Base-by-base conservation (phyloP, 2,113 vertebrate genomes). In the Chamaetylas fuelleborni region DNA sequence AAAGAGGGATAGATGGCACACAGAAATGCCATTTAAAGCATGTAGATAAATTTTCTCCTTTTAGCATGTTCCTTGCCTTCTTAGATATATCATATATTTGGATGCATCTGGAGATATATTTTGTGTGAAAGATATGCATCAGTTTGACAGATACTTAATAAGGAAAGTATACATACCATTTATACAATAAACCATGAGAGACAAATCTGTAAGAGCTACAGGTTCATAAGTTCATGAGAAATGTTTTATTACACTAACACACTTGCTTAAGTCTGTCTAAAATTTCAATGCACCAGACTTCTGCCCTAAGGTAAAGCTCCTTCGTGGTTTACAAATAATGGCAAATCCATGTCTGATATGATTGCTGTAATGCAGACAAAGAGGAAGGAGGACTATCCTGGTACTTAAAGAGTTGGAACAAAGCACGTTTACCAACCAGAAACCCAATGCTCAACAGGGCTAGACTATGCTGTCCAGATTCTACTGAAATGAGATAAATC, bases 201-300 rank as follows among this genome's bases (percentile, higher is more conserved):
- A 90, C 69, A 95, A 94, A 84, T 92, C 61, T 65, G 14, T 76
- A 81, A 91, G 70, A 83, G 60, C 50, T 91, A 54, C 61, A 94
- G 64, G 96, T 97, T 97, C 96, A 91, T 70, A 97, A 97, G 96
- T 96, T 96, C 95, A 96, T 34, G 66, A 95, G 88, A 96, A 96
- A 97, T 87, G 54, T 93, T 97, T 96, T 96, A 95, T 92, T 95
- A 82, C 65, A 57, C 60, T 92, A 93, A 78, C 77, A 77, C 70
- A 74, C 74, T 95, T 95, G 60, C 48, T 92, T 82, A 92, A 94
- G 72, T 60, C 70, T 90, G 85, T 90, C 95, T 96, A 92, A 90
- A 91, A 88, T 90, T 96, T 86, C 86, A 94, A 76, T 31, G 57
- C 53, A 48, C 36, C 65, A 92, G 87, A 47, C 38, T 93, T 95